Evolutionary conservation across 2,113 vertebrate species (phyloP).

Genomic region (Microcebus murinus): DNA sequence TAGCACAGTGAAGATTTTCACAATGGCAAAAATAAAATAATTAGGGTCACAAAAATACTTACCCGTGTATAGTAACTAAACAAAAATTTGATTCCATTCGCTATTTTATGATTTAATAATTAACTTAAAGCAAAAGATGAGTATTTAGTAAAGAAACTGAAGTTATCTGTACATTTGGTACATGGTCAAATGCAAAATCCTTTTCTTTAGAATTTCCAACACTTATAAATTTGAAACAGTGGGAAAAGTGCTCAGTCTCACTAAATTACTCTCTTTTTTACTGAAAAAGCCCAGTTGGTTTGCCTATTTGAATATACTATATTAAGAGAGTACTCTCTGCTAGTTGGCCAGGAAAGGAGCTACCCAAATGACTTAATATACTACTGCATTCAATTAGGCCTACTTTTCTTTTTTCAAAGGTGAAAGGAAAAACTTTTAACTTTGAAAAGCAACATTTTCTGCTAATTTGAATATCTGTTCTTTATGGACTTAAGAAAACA

Average conservation of each 20-base stretch:
- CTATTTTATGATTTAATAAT: constrained; percentile 12
- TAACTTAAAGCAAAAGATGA: background rate
- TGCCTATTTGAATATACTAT: constrained; percentile 31
- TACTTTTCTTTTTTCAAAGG: constrained; percentile 28
- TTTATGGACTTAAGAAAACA: constrained; percentile 20
- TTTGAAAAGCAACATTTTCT: constrained; percentile 15
- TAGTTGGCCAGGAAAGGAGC: constrained; percentile 21
- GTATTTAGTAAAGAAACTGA: background rate
- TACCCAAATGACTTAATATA: constrained; percentile 46
- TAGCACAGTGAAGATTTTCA: constrained; percentile 10
- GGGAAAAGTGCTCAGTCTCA: background rate
- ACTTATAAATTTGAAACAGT: constrained; percentile 12
- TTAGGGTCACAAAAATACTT: background rate
- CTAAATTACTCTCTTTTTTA: constrained; percentile 9
- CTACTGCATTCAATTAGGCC: background rate
- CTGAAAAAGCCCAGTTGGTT: background rate
- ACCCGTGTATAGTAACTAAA: background rate
- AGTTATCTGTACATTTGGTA: background rate
- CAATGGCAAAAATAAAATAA: constrained; percentile 38
- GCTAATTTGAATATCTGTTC: constrained; percentile 27
- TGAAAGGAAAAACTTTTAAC: constrained; percentile 37
- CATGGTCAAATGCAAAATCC: background rate
- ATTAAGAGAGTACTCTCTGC: background rate
- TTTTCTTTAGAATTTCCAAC: background rate
- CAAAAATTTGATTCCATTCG: background rate